Evolutionary conservation across 2,888 invertebrate genomes (phyloP), one percentile per base, ranked within the genome.

Genomic region (Uloborus plumipes): DNA sequence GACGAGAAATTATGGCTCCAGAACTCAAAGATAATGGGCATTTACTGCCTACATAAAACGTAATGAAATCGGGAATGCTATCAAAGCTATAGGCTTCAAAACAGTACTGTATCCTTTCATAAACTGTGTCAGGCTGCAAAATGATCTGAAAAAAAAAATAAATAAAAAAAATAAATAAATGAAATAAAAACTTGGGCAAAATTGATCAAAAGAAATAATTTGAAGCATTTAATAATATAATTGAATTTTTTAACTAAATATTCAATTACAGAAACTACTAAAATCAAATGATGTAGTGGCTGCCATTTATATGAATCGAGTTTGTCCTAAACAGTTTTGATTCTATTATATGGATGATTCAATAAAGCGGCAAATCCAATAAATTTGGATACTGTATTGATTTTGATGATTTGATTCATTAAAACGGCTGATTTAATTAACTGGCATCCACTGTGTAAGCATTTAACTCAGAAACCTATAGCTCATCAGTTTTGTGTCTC

Each of bases 61-160:
- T 96, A 85, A 98, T 95, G 76, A 98, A 92, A 89, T 97, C 96
- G 0, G 96, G 94, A 26, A 98, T 95, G 2, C 96, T 96, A 88
- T 95, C 95, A 88, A 96, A 98, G 0, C 95, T 93, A 88, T 96
- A 95, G 87, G 96, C 96, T 89, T 97, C 98, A 89, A 98, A 96
- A 88, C 95, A 95, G 89, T 94, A 98, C 88, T 97, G 95, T 53
- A 95, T 93, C 86, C 94, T 91, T 89, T 97, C 96, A 89, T 96
- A 97, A 9, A 96, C 95, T 0, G 96, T 96, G 87, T 96, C 95
- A 0, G 95, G 95, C 88, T 96, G 95, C 0, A 95, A 91, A 1
- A 94, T 92, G 2, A 84, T 71, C 84, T 84, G 18, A 50, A 84
- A 53, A 67, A 20, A n/a, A 84, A 94, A 85, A 84, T 65, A 71